Evolutionary conservation across 1,140 invertebrate genomes (phyloP).

Genomic region (Conus betulinus): DNA sequence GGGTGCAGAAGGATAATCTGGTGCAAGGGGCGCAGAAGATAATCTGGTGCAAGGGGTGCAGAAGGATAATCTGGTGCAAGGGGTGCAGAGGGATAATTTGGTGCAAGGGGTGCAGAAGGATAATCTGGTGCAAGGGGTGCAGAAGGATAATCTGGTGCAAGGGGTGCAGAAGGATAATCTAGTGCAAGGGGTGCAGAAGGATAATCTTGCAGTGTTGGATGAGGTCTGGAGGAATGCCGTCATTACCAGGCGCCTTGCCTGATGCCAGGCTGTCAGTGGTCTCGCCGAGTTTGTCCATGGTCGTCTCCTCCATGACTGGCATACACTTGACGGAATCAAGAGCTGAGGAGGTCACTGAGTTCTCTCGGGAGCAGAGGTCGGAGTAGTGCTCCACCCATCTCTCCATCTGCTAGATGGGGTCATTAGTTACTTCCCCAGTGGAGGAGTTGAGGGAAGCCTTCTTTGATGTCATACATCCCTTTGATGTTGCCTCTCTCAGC

Average conservation of each 20-base stretch:
- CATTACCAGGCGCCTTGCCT: conserved; percentile 10
- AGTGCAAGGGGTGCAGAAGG: conserved; percentile 1
- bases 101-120: too few relatives aligned
- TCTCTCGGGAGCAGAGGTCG: conserved; percentile 38
- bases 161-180: too few relatives aligned
- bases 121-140: too few relatives aligned
- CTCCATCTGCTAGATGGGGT: conserved; percentile 42
- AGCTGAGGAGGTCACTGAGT: conserved; percentile 19
- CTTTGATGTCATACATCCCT: conserved; percentile 42
- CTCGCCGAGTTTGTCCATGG: background rate
- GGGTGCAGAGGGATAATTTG: too few relatives aligned
- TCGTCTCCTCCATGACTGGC: background rate
- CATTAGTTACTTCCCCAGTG: conserved; percentile 16
- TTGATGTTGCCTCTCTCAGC: background rate
- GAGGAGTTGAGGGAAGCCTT: background rate
- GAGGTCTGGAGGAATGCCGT: conserved; percentile 20
- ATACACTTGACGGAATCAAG: conserved; percentile 27
- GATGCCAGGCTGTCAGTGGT: background rate
- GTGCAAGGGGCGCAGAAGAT: too few relatives aligned
- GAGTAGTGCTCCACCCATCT: conserved; percentile 42
- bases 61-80: too few relatives aligned
- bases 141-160: too few relatives aligned
- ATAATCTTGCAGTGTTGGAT: background rate
- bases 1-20: too few relatives aligned
- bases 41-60: too few relatives aligned